Conservation (phyloP, 2,113 vertebrate genomes). For the Cardinalis cardinalis region DNA sequence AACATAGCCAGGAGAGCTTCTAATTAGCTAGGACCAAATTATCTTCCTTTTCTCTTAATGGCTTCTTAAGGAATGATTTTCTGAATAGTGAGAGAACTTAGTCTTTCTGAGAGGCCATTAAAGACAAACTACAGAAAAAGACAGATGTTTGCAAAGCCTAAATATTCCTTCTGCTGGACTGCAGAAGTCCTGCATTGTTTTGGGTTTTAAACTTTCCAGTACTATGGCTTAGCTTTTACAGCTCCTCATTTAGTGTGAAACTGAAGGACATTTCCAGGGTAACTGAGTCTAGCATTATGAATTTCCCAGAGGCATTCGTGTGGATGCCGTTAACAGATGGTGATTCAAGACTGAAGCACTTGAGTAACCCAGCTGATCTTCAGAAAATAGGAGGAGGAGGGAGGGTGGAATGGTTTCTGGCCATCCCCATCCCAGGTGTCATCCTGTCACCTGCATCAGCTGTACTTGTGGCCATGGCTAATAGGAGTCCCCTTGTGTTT, state of each 20-base stretch:
- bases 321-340: not conserved
- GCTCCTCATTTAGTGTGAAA: not conserved
- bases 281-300: not conserved
- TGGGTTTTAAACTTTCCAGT: not conserved
- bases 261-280: not conserved
- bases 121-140: not conserved
- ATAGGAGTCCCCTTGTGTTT: not conserved
- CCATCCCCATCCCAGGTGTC: not conserved
- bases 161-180: not conserved
- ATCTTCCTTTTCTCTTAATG: not conserved
- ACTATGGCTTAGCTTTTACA: not conserved
- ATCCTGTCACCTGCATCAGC: not conserved
- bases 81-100: not conserved
- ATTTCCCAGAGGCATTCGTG: not conserved
- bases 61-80: not conserved
- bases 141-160: not conserved
- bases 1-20: not conserved
- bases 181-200: not conserved
- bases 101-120: not conserved
- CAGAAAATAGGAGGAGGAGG: not conserved
- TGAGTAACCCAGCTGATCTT: not conserved
- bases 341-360: not conserved
- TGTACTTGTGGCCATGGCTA: not conserved
- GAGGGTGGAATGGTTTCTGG: not conserved
- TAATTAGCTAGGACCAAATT: not conserved